A percentile compares a stretch with the other conserved stretches of the same genome.
Conservation (phyloP, 2,113 vertebrate species). For the Herpetotheres cachinnans region DNA sequence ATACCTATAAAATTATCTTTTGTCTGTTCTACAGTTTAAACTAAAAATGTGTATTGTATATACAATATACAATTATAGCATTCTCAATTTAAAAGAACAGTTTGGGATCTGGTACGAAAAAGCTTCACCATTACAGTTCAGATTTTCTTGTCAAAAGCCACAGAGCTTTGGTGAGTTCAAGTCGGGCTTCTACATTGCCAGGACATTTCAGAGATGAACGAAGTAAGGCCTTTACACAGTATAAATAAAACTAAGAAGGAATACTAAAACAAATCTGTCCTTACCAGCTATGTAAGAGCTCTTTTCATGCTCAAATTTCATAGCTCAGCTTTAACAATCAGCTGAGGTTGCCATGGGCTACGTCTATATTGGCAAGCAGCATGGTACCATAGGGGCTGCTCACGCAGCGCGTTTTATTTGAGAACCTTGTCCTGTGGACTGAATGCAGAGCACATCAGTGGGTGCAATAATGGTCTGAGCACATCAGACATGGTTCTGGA, state of each 20-base stretch:
- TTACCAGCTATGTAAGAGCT: background rate
- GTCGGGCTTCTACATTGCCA: background rate
- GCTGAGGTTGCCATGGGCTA: background rate
- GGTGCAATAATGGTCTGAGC: background rate
- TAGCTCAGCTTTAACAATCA: background rate
- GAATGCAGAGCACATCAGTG: background rate
- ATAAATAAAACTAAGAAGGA: background rate
- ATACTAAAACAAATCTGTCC: background rate
- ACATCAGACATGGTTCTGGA: background rate
- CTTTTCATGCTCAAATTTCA: background rate
- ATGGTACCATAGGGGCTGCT: background rate
- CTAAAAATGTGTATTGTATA: background rate
- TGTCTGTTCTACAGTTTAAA: background rate
- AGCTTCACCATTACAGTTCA: background rate
- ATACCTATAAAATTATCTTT: background rate
- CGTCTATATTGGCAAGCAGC: rapidly evolving
- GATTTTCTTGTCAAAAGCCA: background rate
- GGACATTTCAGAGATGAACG: background rate
- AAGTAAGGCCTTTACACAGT: background rate
- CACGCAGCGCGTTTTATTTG: background rate
- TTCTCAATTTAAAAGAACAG: background rate
- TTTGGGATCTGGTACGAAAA: background rate
- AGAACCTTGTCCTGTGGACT: background rate
- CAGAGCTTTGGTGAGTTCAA: background rate
- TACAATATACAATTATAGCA: background rate